Percentiles rank a stretch among this genome's conserved stretches.
Evolutionary conservation across 2,888 invertebrate species (phyloP).

Genomic region (Zygogramma bicolorata): DNA sequence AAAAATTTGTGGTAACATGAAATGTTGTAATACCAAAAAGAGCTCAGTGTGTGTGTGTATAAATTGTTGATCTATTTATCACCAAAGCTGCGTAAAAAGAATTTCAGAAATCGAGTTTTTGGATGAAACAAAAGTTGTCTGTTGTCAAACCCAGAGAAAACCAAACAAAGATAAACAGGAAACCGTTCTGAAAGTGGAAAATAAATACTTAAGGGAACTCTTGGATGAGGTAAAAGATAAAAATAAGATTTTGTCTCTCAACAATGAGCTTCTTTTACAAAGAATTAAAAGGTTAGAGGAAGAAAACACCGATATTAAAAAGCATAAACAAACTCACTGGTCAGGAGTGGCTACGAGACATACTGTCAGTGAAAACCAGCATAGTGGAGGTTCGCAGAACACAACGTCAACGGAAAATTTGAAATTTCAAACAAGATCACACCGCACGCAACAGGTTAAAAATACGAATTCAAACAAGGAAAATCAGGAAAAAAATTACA

Average conservation of each 20-base stretch:
- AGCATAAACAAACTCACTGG: constrained; percentile 1
- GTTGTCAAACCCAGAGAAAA: constrained; percentile 11
- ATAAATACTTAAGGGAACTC: no score
- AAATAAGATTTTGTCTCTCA: no score
- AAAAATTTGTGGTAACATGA: constrained; percentile 14
- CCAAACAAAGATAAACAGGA: constrained; percentile 9
- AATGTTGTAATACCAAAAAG: constrained; percentile 9
- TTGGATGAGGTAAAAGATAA: no score
- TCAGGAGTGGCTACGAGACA: constrained; percentile 7
- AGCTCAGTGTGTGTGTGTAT: constrained; percentile 8
- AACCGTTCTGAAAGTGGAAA: constrained; percentile 5
- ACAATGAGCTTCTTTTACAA: constrained; percentile 12
- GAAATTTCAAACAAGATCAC: neutral
- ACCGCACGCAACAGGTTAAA: neutral
- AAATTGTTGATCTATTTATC: constrained; percentile 14
- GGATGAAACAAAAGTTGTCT: constrained; percentile 9
- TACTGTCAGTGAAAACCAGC: neutral
- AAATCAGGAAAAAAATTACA: neutral
- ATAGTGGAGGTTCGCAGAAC: neutral
- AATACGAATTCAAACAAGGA: neutral
- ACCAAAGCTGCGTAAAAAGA: constrained; percentile 16
- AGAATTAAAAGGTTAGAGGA: neutral
- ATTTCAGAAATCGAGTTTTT: neutral
- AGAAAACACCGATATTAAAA: no score
- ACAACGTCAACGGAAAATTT: neutral